These are phyloP conservation scores for Trididemnum nubilum DNA, from an alignment of 23 tunicate genomes.

Conservation along the genomic window DNA sequence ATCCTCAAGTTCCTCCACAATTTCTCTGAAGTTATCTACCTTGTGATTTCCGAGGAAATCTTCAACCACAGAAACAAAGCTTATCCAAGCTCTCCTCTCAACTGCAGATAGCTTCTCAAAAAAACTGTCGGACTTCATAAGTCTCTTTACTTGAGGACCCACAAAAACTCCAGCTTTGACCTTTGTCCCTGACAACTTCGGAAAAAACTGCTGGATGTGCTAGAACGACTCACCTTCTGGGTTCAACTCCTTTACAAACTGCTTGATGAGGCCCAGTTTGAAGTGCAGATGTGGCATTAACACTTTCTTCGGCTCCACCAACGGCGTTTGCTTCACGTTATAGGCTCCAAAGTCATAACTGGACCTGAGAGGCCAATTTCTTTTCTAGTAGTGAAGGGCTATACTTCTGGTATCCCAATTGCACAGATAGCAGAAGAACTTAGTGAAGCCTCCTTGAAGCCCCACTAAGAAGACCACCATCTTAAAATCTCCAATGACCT, in stretches of 20 bases:
- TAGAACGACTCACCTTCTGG: conserved; percentile 20
- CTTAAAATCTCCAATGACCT: no score
- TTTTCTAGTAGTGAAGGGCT: conserved; percentile 18
- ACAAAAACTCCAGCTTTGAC: no score
- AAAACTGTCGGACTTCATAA: conserved; percentile 22
- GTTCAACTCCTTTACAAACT: conserved; percentile 19
- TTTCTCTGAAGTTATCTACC: conserved; percentile 16
- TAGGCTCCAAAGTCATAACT: conserved; percentile 1
- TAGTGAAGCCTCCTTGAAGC: no score
- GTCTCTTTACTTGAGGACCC: conserved; percentile 6
- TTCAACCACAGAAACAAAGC: conserved; percentile 22
- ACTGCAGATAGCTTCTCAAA: conserved; percentile 3
- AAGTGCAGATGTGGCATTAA: neutral
- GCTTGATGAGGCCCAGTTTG: conserved; percentile 2
- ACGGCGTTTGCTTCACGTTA: conserved; percentile 18
- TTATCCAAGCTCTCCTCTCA: conserved; percentile 20
- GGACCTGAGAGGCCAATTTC: conserved; percentile 8
- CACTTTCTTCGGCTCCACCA: conserved; percentile 19
- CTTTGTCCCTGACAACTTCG: no score
- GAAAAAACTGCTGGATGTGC: conserved; percentile 23
- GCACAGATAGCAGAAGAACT: neutral
- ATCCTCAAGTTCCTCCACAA: conserved; percentile 21
- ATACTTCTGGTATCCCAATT: no score
- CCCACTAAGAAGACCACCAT: no score
- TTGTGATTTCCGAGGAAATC: conserved; percentile 11